Conservation (phyloP, 2,888 invertebrate species). For the Andrena fulva region DNA sequence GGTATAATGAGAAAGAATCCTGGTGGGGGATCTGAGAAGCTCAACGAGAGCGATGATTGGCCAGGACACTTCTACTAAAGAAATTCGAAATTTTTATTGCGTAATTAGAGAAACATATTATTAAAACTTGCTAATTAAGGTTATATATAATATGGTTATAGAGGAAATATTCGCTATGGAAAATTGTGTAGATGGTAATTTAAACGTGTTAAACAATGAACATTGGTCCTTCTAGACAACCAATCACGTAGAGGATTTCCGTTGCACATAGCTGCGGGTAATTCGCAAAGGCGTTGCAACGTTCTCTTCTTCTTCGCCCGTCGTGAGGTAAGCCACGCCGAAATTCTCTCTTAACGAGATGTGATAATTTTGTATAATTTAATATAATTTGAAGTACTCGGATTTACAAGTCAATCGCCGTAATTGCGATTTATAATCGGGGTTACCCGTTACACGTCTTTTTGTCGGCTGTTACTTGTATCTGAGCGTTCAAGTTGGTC, state of each 20-base stretch:
- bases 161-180: background rate
- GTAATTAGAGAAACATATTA: background rate
- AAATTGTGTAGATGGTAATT: background rate
- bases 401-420: background rate
- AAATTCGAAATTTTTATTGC: background rate
- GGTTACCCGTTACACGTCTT: conserved; percentile 1
- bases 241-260: conserved; percentile 44
- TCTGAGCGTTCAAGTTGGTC: conserved; percentile 12
- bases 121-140: conserved; percentile 26
- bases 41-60: background rate
- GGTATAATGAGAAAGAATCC: too few species aligned
- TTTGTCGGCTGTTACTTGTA: conserved; percentile 17
- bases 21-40: too few species aligned
- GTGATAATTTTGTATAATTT: background rate
- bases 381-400: background rate
- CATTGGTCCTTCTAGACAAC: conserved; percentile 61
- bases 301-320: too few species aligned
- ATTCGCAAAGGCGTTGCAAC: background rate
- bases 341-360: too few species aligned
- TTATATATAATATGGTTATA: conserved; percentile 1
- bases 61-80: background rate
- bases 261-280: background rate
- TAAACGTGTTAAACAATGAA: background rate
- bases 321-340: too few species aligned
- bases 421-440: conserved; percentile 20